Evolutionary conservation across 2,888 invertebrate species (phyloP), one percentile per base, ranked within the genome.

Genomic region (Rhingia campestris): DNA sequence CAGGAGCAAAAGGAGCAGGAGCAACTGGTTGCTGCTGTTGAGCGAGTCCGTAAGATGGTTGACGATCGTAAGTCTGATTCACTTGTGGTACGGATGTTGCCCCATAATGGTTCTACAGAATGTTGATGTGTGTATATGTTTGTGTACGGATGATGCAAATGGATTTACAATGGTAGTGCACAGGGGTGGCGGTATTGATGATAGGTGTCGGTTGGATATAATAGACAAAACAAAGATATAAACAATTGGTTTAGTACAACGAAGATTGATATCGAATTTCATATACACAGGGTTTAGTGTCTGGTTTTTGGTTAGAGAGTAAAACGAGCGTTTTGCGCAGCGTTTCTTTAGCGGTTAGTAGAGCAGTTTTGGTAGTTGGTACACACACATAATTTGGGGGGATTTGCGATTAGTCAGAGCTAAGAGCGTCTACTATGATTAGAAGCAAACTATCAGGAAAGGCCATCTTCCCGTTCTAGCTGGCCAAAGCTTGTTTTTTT

Each of bases 31-130:
- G 88, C 82, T 86, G 86, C 79, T 86, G 86, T 79, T 86, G 86
- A 67, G 86, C 80, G 64, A 77, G 86, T 88, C 88, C 86, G 86
- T 86, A 82, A 81, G 86, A 74, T 82, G 87, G 72, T 70, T 86
- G 87, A 56, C 74, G 76, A 73, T 86, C 86, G 84, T 87, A 87
- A 86, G 49, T 86, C 56, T 75, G 74, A 80, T 84, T 84, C 80
- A 80, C 84, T 75, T 80, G 80, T 74, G 74, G 75, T 84, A 61
- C 64, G 61, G 79, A 80, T 80, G 84, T 53, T 80, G 84, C 64
- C 80, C 70, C 84, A 79, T 84, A 84, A 75, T 53, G 14, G 74
- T 84, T 74, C 84, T 84, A 84, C 54, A 82, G 30, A 37, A 7
- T 56, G 39, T 51, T 12, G 61, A 22, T 58, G 5, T 58, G 47